Evolutionary conservation across 1,140 invertebrate species (phyloP).

Genomic region (Pentalonia nigronervosa): DNA sequence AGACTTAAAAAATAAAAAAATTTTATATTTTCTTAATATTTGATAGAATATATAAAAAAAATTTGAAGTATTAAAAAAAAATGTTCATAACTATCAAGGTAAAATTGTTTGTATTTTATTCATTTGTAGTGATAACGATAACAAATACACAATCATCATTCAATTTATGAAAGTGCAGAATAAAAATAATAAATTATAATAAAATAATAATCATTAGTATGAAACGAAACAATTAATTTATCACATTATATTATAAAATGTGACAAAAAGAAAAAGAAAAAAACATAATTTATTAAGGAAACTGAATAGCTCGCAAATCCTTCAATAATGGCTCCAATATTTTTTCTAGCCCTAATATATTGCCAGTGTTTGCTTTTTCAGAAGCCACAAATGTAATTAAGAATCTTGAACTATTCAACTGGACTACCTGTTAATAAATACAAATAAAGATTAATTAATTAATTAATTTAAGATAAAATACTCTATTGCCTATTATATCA

Average conservation of each 20-base stretch:
- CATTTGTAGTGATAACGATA: not conserved
- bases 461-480: not conserved
- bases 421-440: slow-evolving; percentile 18
- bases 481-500: not conserved
- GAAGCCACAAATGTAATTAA: slow-evolving; percentile 46
- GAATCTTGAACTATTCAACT: slow-evolving; percentile 35
- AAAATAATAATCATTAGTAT: not conserved
- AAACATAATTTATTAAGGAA: not conserved
- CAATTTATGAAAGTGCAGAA: not conserved
- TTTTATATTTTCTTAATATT: not conserved
- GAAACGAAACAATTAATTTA: not conserved
- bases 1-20: no score
- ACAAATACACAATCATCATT: not conserved
- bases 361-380: slow-evolving; percentile 49
- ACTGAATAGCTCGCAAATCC: slow-evolving; percentile 33
- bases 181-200: not conserved
- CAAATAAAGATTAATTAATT: not conserved
- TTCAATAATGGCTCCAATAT: slow-evolving; percentile 38
- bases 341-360: slow-evolving; percentile 38
- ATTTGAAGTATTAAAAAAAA: not conserved
- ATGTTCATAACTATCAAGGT: not conserved
- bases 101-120: not conserved
- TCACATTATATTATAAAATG: not conserved
- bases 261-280: not conserved
- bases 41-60: not conserved